Base-by-base conservation (phyloP, 2,888 invertebrate species). In the Gisinianus flammeolus region DNA sequence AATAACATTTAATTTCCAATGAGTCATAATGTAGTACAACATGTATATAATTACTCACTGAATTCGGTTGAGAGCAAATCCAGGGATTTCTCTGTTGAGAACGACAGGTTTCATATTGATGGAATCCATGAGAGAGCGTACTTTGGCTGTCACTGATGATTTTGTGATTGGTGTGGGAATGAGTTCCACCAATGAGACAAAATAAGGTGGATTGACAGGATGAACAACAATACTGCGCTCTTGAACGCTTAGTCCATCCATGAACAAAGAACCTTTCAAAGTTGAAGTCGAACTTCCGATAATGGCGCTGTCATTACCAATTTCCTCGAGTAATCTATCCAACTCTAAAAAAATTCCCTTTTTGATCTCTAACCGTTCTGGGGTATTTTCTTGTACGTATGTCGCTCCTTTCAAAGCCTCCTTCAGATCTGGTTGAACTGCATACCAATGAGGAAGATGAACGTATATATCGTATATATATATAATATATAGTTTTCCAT, bases 201-300 rank as follows among this genome's bases (percentile, higher is more conserved):
- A 97, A 87, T 97, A 97, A 0, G 98, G 98, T 5, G 98, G 98
- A 87, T 98, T 98, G 1, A 97, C 91, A n/a, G 97, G 98, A 88
- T 98, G 97, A 0, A 94, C 94, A 19, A 97, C 94, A 71, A 95
- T 90, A 35, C 93, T 90, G 89, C 93, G 90, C 81, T 87, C 87
- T 77, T 89, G 89, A 86, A 97, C 93, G 85, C 91, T 92, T 79
- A 98, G 87, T 58, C 91, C 90, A 1, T 74, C 52, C 80, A 93
- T 93, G 85, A 98, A 93, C 68, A 92, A 87, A 0, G 98, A 97
- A 0, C 97, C 96, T 79, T 95, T 88, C 80, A 96, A 94, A 0
- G 96, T 96, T 70, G 96, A 97, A 0, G 97, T 96, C 0, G 98
- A 98, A 85, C 96, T 96, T 0, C 97, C 95, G 6, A 97, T 86